These are phyloP conservation scores for Phortica okadai DNA, from an alignment of 2,888 invertebrate genomes.

Conservation along the genomic window DNA sequence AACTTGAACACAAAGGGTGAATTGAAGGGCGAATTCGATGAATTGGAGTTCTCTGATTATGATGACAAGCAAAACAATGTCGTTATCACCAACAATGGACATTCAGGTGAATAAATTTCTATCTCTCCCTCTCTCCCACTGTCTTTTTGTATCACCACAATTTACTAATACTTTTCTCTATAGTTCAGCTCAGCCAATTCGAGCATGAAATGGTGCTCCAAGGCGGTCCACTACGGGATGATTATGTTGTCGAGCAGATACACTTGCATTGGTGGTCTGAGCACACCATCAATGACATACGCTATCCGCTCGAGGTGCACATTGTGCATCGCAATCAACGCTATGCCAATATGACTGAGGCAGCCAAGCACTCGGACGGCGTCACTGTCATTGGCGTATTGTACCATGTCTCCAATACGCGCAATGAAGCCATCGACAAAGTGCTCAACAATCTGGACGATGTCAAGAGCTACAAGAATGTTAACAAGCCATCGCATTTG, in stretches of 20 bases:
- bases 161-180: background rate
- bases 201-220: constrained; percentile 66
- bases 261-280: constrained; percentile 93
- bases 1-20: constrained; percentile 81
- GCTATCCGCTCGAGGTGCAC: constrained; percentile 82
- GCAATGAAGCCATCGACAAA: constrained; percentile 68
- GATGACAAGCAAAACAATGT: constrained; percentile 65
- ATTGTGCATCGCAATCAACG: constrained; percentile 80
- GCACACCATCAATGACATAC: constrained; percentile 84
- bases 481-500: constrained; percentile 61
- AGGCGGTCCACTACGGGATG: constrained; percentile 77
- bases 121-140: background rate
- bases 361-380: constrained; percentile 78
- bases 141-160: background rate
- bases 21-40: constrained; percentile 75
- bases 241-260: constrained; percentile 83
- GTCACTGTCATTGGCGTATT: constrained; percentile 82
- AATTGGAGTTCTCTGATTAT: constrained; percentile 68
- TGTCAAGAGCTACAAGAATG: constrained; percentile 61
- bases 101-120: constrained; percentile 67
- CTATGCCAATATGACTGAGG: constrained; percentile 78
- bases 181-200: constrained; percentile 70
- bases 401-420: constrained; percentile 77
- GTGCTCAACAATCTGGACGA: constrained; percentile 65
- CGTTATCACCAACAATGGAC: constrained; percentile 73